Conservation (phyloP, 2,797 vertebrate genomes). For the Catharus ustulatus region DNA sequence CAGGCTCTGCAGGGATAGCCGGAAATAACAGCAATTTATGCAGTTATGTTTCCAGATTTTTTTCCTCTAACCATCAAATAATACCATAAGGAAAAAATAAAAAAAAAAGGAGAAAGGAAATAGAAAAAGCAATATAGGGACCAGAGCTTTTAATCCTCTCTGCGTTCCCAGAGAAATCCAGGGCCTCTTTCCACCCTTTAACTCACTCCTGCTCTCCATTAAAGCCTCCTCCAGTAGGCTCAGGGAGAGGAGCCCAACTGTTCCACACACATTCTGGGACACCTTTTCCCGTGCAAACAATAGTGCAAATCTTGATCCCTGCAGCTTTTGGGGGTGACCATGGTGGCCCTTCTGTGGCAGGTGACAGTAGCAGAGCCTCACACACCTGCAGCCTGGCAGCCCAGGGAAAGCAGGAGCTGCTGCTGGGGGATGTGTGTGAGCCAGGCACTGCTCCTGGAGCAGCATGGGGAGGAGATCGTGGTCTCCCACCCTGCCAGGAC, state of each 20-base stretch:
- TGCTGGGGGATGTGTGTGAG: accelerated
- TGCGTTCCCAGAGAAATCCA: slow-evolving; percentile 31
- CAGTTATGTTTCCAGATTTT: slow-evolving; percentile 56
- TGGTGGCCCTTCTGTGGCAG: background rate
- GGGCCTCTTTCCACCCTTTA: slow-evolving; percentile 47
- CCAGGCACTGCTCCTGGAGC: background rate
- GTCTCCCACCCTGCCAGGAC: accelerated
- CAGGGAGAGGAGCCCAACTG: background rate
- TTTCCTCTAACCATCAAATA: slow-evolving; percentile 52
- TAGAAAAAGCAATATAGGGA: slow-evolving; percentile 65
- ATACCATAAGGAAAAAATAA: slow-evolving; percentile 10
- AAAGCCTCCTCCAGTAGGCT: background rate
- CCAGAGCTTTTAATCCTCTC: slow-evolving; percentile 50
- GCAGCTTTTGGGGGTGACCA: background rate
- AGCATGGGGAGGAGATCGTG: accelerated
- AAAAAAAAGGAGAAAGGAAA: background rate
- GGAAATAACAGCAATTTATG: slow-evolving; percentile 63
- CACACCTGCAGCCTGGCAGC: background rate
- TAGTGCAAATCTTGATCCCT: background rate
- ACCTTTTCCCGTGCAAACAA: background rate
- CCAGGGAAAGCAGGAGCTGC: background rate
- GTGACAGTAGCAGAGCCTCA: background rate
- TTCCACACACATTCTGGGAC: background rate
- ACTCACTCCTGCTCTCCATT: background rate
- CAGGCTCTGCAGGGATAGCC: slow-evolving; percentile 36